phyloP scores from a whole-genome alignment of 2,113 vertebrate genomes.

The Buteo buteo region DNA sequence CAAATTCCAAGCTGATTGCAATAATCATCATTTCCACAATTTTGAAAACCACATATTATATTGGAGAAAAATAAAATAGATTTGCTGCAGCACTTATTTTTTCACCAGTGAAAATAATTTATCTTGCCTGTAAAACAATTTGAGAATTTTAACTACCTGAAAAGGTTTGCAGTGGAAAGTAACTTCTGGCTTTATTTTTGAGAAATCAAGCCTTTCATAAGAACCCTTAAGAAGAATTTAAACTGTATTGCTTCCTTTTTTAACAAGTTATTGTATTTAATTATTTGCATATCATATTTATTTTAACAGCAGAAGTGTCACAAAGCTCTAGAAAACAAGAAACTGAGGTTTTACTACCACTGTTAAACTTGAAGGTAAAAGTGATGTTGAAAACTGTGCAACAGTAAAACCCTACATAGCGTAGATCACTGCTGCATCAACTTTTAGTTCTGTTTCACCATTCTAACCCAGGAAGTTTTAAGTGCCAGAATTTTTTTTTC shows the following conservation, averaged over 20 bases:
- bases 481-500: not conserved
- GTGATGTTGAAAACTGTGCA: fast-evolving
- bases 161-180: not conserved
- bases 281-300: not conserved
- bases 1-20: not conserved
- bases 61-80: not conserved
- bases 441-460: not conserved
- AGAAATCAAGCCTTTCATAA: not conserved
- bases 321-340: not conserved
- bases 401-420: not conserved
- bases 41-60: not conserved
- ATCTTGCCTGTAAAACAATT: not conserved
- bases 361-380: not conserved
- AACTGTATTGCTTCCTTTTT: not conserved
- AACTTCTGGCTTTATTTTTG: not conserved
- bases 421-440: not conserved
- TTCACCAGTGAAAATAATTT: not conserved
- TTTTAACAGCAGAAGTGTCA: not conserved
- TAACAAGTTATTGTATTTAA: not conserved
- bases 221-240: not conserved
- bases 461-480: not conserved
- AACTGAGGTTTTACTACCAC: not conserved
- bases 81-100: not conserved
- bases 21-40: not conserved
- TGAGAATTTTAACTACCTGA: not conserved